Evolutionary conservation across 2,888 invertebrate species (phyloP), one percentile per base, ranked within the genome.

Genomic region (Amphipyra tragopoginis): DNA sequence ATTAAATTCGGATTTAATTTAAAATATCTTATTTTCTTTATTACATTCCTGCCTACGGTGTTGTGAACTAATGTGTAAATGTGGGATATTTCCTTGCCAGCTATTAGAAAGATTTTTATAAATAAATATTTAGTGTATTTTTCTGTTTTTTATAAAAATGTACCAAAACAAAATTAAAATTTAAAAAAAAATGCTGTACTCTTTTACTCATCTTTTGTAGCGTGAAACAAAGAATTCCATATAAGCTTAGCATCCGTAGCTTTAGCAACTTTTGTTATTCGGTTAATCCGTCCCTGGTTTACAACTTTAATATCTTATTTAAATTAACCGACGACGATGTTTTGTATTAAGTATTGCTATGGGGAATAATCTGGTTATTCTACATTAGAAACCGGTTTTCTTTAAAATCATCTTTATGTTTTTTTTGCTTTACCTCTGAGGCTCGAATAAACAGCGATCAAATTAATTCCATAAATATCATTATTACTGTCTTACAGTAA

Each of bases 241-340:
- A 44, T 26, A 44, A 44, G 43, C 11, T 26, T 7, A 9, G 15
- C 70, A 76, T 75, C 62, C 66, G 58, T 65, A 53, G 54, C 68
- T 75, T 75, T n/a, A 1, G 36, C 53, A 79, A 77, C 68, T 68
- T 79, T 78, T 68, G 67, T 44, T 51, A 38, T 67, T 70, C 68
- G 2, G 2, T 34, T 15, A 72, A 55, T 71, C 71, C 72, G 72
- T 52, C 71, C 71, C 71, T 71, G 71, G 57, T 38, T 54, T 49
- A 71, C 57, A 61, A 66, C 57, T 49, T 76, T 65, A 70, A 76
- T 73, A 73, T 70, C 60, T 54, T 64, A 72, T 68, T 72, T 57
- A 64, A 76, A 76, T 69, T 61, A 66, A 55, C 59, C 15, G 51
- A 14, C 55, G 52, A 48, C 60, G 45, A 47, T 50, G 61, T 65